Base-by-base conservation (phyloP, 2,888 invertebrate species). In the Eristalis arbustorum region DNA sequence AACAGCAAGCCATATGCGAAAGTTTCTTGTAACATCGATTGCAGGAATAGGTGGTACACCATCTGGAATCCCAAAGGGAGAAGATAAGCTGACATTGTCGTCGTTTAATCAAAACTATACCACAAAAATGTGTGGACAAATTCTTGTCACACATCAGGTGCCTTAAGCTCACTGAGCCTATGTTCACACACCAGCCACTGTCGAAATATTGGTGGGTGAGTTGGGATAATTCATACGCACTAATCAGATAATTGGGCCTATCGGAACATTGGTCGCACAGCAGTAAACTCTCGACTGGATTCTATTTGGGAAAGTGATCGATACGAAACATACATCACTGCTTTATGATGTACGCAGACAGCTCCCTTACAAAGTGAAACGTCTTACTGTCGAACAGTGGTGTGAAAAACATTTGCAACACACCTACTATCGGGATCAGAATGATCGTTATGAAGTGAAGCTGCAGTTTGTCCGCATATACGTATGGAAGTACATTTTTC, bases 331-430 rank as follows among this genome's bases (percentile, higher is more conserved):
- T 14, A 2, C 37, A 49, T 62, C 6, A 42, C 62, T 3, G 56
- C 64, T 13, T 1, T 42, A 0, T 68, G 68, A n/a, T 68, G 57
- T 31, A 22, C 14, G 61, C 73, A 0, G 62, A 73, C 37, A 34
- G 13, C 40, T 22, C 66, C 0, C 22, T 81, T 31, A 77, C 72
- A 59, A 75, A 75, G 63, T 61, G 5, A 78, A 75, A 64, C 42
- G 68, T 56, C 37, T 40, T 13, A 40, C 37, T 11, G 2, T 40
- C 23, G 87, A 87, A 62, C n/a, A 37, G 10, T 34, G 49, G 23
- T 88, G 87, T 31, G 88, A 88, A n/a, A 40, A 84, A 4, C 22
- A 56, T 14, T 88, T 76, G 28, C 57, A 63, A 6, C 59, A 63
- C 23, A 72, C 80, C 0, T 62, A 71, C 49, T 68, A 34, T 34